Base-by-base conservation (phyloP, 1,140 invertebrate genomes). In the Diploscapter pachys region DNA sequence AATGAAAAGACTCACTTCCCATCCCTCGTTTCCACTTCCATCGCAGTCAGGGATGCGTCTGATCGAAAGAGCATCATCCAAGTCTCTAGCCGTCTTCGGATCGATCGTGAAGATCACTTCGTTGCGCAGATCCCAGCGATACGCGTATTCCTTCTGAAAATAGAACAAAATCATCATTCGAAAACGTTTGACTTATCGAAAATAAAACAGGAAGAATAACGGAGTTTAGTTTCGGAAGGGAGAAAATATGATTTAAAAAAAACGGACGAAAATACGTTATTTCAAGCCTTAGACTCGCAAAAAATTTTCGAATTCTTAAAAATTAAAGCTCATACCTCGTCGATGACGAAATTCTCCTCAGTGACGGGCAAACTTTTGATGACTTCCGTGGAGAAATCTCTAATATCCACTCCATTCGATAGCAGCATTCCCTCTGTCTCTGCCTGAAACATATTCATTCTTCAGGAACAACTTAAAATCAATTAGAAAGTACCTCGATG, bases 61-160 rank as follows among this genome's bases (percentile, higher is more conserved):
- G 80, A 92, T 91, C 5, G 93, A 94, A 6, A 96, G 82, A n/a
- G 94, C 93, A 89, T 97, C 94, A 85, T 97, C 94, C 74, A 97
- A 88, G 88, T 96, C 94, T 71, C 91, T 88, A 4, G 93, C 93
- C 77, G 91, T 93, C 13, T 88, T 83, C 9, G 94, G 93, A 89
- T 96, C 94, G 76, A 97, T 95, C 2, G 94, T 94, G 81, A 96
- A 95, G 48, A 96, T 88, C 83, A 93, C 95, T 63, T 91, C 86
- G 31, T 90, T 87, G 9, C 93, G 89, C 79, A 93, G 90, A 86
- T 95, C 93, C 81, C 90, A 87, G 61, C 93, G 88, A 52, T 88
- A 83, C 50, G 84, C 76, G 11, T 91, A 83, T 86, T 93, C 91
- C 76, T 89, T 64, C n/a, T 81, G 54, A 86, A 31, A 31, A 31